These are phyloP conservation scores for Pardalotus punctatus DNA, from an alignment of 2,113 vertebrate genomes.

Conservation along the genomic window DNA sequence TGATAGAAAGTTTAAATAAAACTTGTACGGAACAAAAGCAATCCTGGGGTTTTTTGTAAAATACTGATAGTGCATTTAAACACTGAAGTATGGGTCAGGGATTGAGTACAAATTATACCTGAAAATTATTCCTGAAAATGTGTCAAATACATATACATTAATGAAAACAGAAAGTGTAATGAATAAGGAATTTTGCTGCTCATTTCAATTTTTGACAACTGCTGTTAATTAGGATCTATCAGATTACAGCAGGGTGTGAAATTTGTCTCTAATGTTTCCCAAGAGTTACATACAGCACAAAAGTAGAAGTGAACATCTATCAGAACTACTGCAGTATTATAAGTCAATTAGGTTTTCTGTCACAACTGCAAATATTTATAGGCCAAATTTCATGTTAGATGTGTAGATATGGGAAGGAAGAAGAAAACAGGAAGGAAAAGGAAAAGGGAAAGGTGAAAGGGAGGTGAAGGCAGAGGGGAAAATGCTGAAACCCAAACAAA, in stretches of 20 bases:
- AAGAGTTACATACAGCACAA: background rate
- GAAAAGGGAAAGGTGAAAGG: too few relatives aligned
- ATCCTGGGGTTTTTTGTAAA: background rate
- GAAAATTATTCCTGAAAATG: background rate
- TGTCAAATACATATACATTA: background rate
- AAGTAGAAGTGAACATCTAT: background rate
- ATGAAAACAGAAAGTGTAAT: background rate
- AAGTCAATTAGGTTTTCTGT: background rate
- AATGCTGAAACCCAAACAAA: background rate
- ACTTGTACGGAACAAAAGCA: background rate
- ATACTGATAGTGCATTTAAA: background rate
- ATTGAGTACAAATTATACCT: background rate
- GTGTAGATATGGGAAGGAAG: background rate
- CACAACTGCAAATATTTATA: background rate
- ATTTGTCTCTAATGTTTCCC: background rate
- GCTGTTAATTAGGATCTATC: background rate
- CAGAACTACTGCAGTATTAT: background rate
- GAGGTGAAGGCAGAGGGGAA: rapidly evolving
- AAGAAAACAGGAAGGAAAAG: background rate
- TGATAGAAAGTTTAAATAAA: background rate
- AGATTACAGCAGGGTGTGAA: background rate
- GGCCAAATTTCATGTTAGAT: background rate
- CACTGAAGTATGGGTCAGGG: background rate
- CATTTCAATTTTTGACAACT: background rate
- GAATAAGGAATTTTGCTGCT: background rate